Conservation (phyloP, 2,888 invertebrate species). For the Nymphalis urticae region DNA sequence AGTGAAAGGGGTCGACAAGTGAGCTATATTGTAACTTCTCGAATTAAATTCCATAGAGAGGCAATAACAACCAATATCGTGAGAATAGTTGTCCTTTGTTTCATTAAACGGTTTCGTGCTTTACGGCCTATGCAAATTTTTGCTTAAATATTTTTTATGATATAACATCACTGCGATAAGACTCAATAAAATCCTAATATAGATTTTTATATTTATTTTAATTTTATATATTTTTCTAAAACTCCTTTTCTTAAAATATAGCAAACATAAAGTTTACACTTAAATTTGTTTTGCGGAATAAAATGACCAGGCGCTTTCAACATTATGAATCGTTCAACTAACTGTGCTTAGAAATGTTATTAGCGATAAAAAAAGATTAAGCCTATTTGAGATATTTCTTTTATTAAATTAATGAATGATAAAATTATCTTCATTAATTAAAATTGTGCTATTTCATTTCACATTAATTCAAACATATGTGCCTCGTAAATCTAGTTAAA, state of each 20-base stretch:
- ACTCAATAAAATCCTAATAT: no score
- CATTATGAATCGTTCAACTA: no score
- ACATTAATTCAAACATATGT: no score
- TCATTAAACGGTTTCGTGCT: constrained; percentile 28
- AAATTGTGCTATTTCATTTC: no score
- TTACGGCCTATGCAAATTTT: background rate
- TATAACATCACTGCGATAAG: background rate
- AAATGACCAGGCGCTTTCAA: background rate
- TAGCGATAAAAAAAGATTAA: no score
- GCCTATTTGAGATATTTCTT: no score
- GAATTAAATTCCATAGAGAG: constrained; percentile 64
- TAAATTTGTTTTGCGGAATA: background rate
- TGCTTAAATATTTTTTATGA: background rate
- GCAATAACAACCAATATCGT: constrained; percentile 42
- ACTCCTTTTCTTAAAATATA: background rate
- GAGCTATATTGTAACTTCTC: constrained; percentile 60
- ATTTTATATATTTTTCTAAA: no score
- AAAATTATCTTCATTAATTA: no score
- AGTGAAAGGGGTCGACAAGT: constrained; percentile 61
- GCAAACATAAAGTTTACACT: background rate
- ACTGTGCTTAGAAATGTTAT: no score
- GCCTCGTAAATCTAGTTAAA: no score
- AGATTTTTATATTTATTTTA: no score
- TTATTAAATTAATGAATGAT: no score
- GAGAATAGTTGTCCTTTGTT: constrained; percentile 38